These are phyloP conservation scores for Tauraco hartlaubi DNA, from an alignment of 2,797 vertebrate genomes.

Conservation along the genomic window DNA sequence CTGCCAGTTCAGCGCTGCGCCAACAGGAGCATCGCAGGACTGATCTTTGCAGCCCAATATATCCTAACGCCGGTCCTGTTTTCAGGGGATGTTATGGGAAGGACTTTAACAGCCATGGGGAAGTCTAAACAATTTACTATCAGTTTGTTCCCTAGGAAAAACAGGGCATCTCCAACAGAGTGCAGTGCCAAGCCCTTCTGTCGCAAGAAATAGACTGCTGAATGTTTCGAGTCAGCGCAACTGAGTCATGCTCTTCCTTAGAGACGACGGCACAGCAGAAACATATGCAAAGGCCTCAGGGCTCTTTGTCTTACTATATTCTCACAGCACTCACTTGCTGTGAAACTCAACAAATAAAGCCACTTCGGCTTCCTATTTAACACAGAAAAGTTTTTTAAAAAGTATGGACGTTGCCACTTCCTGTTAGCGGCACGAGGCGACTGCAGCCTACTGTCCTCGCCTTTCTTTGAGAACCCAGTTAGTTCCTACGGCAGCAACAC, in stretches of 20 bases:
- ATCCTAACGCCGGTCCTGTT: neutral
- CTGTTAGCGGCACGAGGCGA: rapidly evolving
- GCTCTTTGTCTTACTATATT: conserved; percentile 30
- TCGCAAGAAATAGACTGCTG: neutral
- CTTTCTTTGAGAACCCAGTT: rapidly evolving
- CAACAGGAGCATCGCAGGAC: rapidly evolving
- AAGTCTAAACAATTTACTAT: neutral
- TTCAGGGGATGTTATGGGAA: neutral
- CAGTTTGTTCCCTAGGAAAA: conserved; percentile 23
- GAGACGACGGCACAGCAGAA: neutral
- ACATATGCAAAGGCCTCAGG: neutral
- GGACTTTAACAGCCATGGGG: neutral
- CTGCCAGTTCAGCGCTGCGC: neutral
- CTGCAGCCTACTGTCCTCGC: rapidly evolving
- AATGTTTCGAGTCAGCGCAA: neutral
- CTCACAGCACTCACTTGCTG: neutral
- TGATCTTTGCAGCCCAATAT: neutral
- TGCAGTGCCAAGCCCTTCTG: conserved; percentile 33
- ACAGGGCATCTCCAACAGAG: conserved; percentile 22
- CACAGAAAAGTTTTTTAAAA: neutral
- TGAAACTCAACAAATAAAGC: conserved; percentile 25
- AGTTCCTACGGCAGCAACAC: neutral
- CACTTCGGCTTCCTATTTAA: conserved; percentile 22
- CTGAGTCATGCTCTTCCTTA: conserved; percentile 26
- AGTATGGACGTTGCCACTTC: neutral